Conservation (phyloP, 37 sponge, comb jelly and placozoan genomes). For the Eunapius fragilis region DNA sequence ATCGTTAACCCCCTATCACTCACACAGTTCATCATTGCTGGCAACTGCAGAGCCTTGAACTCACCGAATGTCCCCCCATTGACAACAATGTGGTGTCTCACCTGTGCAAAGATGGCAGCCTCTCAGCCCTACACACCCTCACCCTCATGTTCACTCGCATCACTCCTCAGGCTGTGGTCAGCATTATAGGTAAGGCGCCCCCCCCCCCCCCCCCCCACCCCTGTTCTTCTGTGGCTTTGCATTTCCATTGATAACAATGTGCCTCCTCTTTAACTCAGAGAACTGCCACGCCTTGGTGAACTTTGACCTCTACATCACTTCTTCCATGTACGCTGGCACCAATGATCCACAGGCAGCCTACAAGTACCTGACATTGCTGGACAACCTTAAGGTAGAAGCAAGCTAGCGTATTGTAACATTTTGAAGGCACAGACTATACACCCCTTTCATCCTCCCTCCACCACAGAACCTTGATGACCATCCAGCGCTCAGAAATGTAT, state of each 20-base stretch:
- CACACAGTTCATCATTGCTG: slow-evolving; percentile 32
- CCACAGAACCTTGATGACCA: slow-evolving; percentile 12
- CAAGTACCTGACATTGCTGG: background rate
- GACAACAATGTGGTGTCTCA: slow-evolving; percentile 3
- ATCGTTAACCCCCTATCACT: too few species aligned
- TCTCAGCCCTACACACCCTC: slow-evolving; percentile 19
- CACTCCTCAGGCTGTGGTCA: slow-evolving; percentile 24
- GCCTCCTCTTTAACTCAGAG: background rate
- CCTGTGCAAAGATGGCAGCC: slow-evolving; percentile 14
- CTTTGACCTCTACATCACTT: slow-evolving; percentile 20
- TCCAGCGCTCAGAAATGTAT: background rate
- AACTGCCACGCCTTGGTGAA: slow-evolving; percentile 5
- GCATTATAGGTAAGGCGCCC: slow-evolving; percentile 7
- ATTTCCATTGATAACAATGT: background rate
- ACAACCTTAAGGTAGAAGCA: background rate
- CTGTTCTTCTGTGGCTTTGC: too few species aligned
- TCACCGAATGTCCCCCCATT: slow-evolving; percentile 26
- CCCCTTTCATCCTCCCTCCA: background rate
- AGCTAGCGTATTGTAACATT: too few species aligned
- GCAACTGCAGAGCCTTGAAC: slow-evolving; percentile 5
- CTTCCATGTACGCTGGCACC: background rate
- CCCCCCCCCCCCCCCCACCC: background rate
- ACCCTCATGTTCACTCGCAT: slow-evolving; percentile 49
- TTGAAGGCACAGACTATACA: background rate
- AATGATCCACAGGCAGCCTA: background rate